Base-by-base conservation (phyloP, 2,888 invertebrate species). In the Philonicus albiceps region DNA sequence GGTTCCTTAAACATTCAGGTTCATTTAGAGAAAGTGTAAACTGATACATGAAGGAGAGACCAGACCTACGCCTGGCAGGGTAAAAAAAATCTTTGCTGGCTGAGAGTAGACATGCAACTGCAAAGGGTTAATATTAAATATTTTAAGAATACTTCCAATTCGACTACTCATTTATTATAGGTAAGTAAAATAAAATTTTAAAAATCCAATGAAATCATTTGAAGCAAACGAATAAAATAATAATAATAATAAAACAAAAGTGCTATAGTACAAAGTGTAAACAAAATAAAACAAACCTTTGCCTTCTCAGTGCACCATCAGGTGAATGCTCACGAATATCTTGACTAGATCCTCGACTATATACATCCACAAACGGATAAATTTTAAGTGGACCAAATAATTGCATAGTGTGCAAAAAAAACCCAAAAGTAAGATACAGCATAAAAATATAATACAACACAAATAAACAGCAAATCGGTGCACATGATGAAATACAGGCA, bases 291-390 rank as follows among this genome's bases (percentile, higher is more conserved):
- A 94, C 96, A 93, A 94, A 96, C 96, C 96, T 96, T 94, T 95
- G 96, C 91, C 95, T 95, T 92, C 96, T 94, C 91, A 93, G 93
- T 89, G 94, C 93, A 91, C 95, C 94, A 92, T 96, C 96, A 88
- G 96, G 96, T 90, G 96, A 96, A 89, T 94, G 94, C 90, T 96
- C 96, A 90, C 94, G 93, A 90, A 96, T 93, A 92, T 96, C 96
- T 93, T 95, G 95, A 93, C 95, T 95, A 89, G 95, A 95, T 90
- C 96, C 95, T 91, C 95, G 95, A 91, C 96, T 96, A 89, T 86
- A 64, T 75, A 34, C 40, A 31, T 64, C 64, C 64, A 27, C 7
- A 55, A n/a, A 19, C 6, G 55, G n/a, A 19, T 83, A 34, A 31
- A 55, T 4, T 83, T 53, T 13, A 16, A 16, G 22, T 27, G 49